These are phyloP conservation scores for Uria lomvia DNA, from an alignment of 2,113 vertebrate genomes.

Conservation along the genomic window DNA sequence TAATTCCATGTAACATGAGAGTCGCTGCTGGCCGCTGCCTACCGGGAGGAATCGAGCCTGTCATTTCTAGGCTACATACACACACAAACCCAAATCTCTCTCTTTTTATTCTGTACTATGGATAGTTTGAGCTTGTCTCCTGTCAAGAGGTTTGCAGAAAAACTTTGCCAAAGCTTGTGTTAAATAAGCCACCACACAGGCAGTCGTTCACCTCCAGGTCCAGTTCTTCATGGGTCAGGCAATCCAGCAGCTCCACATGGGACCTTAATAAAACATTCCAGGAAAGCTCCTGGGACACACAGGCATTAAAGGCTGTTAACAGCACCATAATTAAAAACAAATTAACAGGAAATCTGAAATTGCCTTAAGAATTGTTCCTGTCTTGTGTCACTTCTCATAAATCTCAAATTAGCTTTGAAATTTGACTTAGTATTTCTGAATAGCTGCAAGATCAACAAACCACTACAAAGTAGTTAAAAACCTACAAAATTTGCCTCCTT, in stretches of 20 bases:
- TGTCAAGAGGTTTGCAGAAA: not conserved
- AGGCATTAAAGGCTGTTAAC: conserved; percentile 15
- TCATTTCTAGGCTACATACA: not conserved
- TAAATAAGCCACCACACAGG: not conserved
- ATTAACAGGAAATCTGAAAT: conserved; percentile 38
- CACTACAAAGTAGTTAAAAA: not conserved
- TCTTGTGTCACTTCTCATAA: conserved; percentile 22
- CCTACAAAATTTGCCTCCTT: not conserved
- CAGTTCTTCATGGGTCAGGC: conserved; percentile 8
- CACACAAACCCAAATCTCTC: not conserved
- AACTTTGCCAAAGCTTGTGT: not conserved
- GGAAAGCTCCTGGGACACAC: not conserved
- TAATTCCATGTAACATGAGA: not conserved
- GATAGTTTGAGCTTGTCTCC: not conserved
- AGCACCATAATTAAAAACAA: conserved; percentile 36
- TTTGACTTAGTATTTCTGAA: not conserved
- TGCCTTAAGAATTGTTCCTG: conserved; percentile 25
- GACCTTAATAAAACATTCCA: conserved; percentile 23
- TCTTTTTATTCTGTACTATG: not conserved
- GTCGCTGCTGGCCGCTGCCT: not conserved
- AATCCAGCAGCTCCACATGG: not conserved
- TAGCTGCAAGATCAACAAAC: not conserved
- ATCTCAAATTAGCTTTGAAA: conserved; percentile 36
- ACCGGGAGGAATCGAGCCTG: not conserved
- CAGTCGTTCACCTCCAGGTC: not conserved